Percentiles rank a stretch among this genome's conserved stretches.
These are phyloP conservation scores for Clunio marinus DNA, from an alignment of 2,888 invertebrate species.

Conservation along the genomic window DNA sequence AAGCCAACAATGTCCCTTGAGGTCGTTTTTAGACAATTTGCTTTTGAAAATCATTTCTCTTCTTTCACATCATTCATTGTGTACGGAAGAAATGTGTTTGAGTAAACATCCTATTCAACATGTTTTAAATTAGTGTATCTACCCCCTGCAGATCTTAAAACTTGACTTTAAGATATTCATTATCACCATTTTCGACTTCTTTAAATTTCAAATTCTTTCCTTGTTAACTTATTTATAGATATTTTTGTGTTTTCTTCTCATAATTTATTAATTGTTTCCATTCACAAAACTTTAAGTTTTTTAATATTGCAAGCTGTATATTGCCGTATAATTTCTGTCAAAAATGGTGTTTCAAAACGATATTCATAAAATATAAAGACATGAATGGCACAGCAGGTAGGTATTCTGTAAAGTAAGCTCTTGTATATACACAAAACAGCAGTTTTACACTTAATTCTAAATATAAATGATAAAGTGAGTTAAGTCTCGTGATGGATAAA, in stretches of 20 bases:
- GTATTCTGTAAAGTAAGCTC: neutral
- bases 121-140: constrained; percentile 25
- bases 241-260: constrained; percentile 6
- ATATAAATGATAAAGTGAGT: neutral
- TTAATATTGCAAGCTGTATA: constrained; percentile 7
- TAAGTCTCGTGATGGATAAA: neutral
- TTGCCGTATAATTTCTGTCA: neutral
- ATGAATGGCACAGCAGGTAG: constrained; percentile 21
- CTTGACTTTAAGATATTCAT: constrained; percentile 17
- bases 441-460: constrained; percentile 14
- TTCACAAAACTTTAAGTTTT: neutral
- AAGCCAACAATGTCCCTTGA: constrained; percentile 18
- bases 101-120: constrained; percentile 22
- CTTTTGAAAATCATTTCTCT: neutral
- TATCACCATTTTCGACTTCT: constrained; percentile 9
- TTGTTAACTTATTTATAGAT: neutral
- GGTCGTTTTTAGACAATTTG: constrained; percentile 5
- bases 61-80: neutral
- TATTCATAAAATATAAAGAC: constrained; percentile 15
- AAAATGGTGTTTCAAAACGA: neutral
- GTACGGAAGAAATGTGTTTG: neutral
- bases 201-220: constrained; percentile 9
- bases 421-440: neutral
- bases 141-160: neutral
- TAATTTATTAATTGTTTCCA: constrained; percentile 27